These are phyloP conservation scores for Ceryle rudis DNA, from an alignment of 2,797 vertebrate genomes.

Conservation along the genomic window DNA sequence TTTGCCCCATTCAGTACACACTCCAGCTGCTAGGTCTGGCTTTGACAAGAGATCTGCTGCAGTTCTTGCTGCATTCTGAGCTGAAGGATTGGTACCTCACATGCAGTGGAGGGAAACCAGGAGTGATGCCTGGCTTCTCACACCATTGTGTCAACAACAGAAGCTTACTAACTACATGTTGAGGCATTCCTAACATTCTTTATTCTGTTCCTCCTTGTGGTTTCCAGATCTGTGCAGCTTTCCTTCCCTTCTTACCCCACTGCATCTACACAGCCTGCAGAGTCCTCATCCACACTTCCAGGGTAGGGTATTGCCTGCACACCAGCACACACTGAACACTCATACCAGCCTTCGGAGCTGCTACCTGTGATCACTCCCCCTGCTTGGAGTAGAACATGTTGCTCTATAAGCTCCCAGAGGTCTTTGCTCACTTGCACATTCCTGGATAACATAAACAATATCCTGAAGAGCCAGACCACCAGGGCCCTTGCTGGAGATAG, in stretches of 20 bases:
- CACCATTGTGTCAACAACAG: neutral
- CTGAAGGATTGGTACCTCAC: neutral
- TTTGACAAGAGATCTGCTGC: neutral
- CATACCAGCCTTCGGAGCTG: neutral
- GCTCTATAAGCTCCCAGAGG: neutral
- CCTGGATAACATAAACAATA: constrained; percentile 32
- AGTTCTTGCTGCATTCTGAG: neutral
- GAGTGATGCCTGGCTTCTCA: neutral
- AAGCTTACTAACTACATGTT: neutral
- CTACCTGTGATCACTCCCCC: neutral
- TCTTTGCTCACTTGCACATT: neutral
- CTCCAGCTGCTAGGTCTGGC: neutral
- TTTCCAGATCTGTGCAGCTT: neutral
- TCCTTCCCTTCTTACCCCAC: neutral
- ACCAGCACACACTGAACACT: fast-evolving
- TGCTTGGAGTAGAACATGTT: neutral
- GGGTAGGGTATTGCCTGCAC: neutral
- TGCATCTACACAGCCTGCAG: neutral
- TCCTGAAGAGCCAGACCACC: neutral
- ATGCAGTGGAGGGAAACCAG: neutral
- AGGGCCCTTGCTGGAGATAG: neutral
- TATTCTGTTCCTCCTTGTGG: neutral
- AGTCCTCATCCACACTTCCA: neutral
- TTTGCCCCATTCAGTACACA: neutral
- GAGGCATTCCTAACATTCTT: neutral